Percentiles rank a stretch among this genome's conserved stretches.
These are phyloP conservation scores for Nasua narica DNA, from an alignment of 2,797 vertebrate genomes.

Conservation along the genomic window DNA sequence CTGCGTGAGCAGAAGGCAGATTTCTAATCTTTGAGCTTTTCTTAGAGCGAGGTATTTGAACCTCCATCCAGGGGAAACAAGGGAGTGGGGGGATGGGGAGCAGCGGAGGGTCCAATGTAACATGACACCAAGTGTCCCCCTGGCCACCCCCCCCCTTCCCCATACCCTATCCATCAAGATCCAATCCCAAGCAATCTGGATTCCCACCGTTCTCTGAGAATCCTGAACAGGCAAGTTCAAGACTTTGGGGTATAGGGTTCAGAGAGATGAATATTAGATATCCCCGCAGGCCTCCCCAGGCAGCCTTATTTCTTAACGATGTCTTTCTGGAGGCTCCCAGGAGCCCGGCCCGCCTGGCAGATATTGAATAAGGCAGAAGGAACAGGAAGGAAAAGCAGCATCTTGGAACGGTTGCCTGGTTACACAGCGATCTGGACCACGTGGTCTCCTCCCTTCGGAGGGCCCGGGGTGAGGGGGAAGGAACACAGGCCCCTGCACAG, in stretches of 20 bases:
- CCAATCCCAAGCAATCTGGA: not conserved
- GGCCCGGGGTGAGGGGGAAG: not conserved
- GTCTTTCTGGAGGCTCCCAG: not conserved
- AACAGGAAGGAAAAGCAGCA: not conserved
- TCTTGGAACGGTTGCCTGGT: conserved; percentile 58
- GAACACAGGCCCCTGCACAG: too few relatives aligned
- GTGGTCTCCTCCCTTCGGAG: not conserved
- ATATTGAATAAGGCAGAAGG: conserved; percentile 33
- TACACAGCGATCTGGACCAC: not conserved
- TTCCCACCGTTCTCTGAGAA: not conserved
- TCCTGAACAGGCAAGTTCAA: not conserved
- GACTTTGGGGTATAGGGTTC: not conserved
- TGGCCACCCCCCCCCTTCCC: not conserved
- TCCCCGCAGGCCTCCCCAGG: not conserved
- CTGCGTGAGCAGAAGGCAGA: not conserved
- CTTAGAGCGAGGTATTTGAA: not conserved
- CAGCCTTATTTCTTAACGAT: not conserved
- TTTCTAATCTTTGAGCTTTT: not conserved
- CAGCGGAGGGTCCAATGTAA: not conserved
- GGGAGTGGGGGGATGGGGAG: not conserved
- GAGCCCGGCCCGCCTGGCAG: not conserved
- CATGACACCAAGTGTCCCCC: not conserved
- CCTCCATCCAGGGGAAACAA: not conserved
- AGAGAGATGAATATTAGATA: not conserved
- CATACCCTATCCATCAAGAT: not conserved